phyloP scores from a whole-genome alignment of 2,888 invertebrate genomes.

The Platycheirus rosarum region DNA sequence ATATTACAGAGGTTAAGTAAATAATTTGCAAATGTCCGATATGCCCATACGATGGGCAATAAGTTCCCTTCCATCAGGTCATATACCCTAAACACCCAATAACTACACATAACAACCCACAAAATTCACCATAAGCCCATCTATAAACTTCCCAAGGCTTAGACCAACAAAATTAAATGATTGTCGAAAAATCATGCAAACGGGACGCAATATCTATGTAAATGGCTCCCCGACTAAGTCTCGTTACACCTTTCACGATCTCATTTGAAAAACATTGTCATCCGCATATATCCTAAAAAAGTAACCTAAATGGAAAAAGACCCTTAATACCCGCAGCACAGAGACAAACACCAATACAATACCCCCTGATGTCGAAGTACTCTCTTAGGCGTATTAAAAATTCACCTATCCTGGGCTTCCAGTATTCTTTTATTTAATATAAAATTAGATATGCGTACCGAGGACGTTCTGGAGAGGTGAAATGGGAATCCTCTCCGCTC shows the following conservation, averaged over 20 bases:
- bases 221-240: constrained; percentile 33
- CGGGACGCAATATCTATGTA: constrained; percentile 53
- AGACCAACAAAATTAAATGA: constrained; percentile 67
- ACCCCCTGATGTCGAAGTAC: constrained; percentile 25
- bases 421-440: constrained; percentile 59
- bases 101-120: constrained; percentile 59
- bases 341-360: constrained; percentile 7
- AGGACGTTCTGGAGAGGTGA: not conserved
- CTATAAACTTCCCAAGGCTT: constrained; percentile 42
- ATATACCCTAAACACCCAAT: constrained; percentile 61
- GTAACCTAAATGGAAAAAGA: constrained; percentile 5
- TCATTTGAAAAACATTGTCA: constrained; percentile 72
- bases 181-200: constrained; percentile 71
- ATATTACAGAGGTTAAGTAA: not conserved
- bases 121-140: constrained; percentile 53
- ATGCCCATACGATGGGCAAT: constrained; percentile 47
- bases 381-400: constrained; percentile 65
- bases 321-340: constrained; percentile 1
- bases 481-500: constrained; percentile 31
- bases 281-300: constrained; percentile 47
- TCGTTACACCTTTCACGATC: constrained; percentile 64
- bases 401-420: constrained; percentile 54
- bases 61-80: constrained; percentile 62
- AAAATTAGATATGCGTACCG: constrained; percentile 57
- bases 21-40: constrained; percentile 42